Evolutionary conservation across 2,113 vertebrate species (phyloP), one percentile per base, ranked within the genome.

Genomic region (Rhabdornis inornatus): DNA sequence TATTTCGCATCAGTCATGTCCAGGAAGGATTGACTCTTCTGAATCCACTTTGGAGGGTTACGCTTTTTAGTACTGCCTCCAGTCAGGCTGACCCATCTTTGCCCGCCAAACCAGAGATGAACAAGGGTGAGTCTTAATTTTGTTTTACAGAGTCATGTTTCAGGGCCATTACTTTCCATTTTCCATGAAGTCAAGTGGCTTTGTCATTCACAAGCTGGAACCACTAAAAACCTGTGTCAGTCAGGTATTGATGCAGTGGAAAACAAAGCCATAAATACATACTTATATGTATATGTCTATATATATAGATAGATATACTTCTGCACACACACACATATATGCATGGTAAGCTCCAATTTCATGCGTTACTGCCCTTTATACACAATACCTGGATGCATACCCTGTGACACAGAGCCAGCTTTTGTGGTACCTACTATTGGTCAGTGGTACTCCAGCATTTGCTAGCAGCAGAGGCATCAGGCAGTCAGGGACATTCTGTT

Each of bases 271-370:
- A 47, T 40, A 55, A 0, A 35, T 23, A 16, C 2, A 20, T 15
- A 35, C 2, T 22, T 3, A 27, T 0, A 16, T 3, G 30, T 0
- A 45, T 16, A 22, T 1, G 20, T 15, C 25, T 1, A 27, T 4
- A 27, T 2, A 27, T 11, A 22, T 4, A 42, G 5, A 27, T 28
- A 7, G 16, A 52, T 28, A 10, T 9, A 52, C 2, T 45, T 59
- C 27, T 39, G 23, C 8, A 64, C 1, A 28, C 5, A 21, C 2
- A 6, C 10, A 56, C 1, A 44, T 5, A 22, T 10, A 70, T 7
- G 9, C 11, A 71, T 25, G 19, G 42, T 44, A 76, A 92, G 37
- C 7, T 52, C 55, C 31, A 61, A 31, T 12, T 86, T 90, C 13
- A 56, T 44, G 33, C 19, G 57, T 71, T 90, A 14, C 14, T 76